Base-by-base conservation (phyloP, 2,888 invertebrate genomes). In the Megalurothrips usitatus region DNA sequence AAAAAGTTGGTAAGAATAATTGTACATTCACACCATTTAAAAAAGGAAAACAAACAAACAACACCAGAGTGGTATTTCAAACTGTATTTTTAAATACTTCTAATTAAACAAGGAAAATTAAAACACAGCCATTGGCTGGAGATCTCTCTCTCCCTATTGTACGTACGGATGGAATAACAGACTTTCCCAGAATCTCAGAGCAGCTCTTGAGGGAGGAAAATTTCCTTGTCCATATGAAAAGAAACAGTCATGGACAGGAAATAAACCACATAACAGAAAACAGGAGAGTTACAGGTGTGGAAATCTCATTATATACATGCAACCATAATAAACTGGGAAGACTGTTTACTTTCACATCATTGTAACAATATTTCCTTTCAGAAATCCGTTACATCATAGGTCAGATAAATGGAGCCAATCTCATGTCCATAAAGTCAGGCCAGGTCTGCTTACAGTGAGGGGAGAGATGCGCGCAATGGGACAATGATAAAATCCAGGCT, bases 61-160 rank as follows among this genome's bases (percentile, higher is more conserved):
- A 75, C 26, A 75, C 68, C 68, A 26, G 9, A 26, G 9, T 26
- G 26, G 68, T 26, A 75, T 75, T 26, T 75, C 26, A 75, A 12
- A 23, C 68, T 75, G 68, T 14, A 75, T 75, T 75, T 75, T 75
- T 23, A 75, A 26, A 75, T 75, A 58, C 19, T 75, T 75, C 68
- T 75, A 75, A 26, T 75, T 75, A 11, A 75, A 23, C 68, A 75
- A 75, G 68, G 26, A 75, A 75, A 75, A 75, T 75, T 75, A 75
- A 26, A 75, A 75, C 68, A 75, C 68, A 75, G 68, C 68, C 68
- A 26, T 26, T 26, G 68, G 68, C 68, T 75, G 68, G 68, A 75
- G 68, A 75, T 75, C 68, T 75, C 68, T 75, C 68, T 75, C 68
- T 75, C 68, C 68, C 68, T 75, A 75, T 75, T 75, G 68, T 75